Percentiles rank a stretch among this genome's conserved stretches.
Conservation (phyloP, 2,113 vertebrate genomes). For the Perca flavescens region DNA sequence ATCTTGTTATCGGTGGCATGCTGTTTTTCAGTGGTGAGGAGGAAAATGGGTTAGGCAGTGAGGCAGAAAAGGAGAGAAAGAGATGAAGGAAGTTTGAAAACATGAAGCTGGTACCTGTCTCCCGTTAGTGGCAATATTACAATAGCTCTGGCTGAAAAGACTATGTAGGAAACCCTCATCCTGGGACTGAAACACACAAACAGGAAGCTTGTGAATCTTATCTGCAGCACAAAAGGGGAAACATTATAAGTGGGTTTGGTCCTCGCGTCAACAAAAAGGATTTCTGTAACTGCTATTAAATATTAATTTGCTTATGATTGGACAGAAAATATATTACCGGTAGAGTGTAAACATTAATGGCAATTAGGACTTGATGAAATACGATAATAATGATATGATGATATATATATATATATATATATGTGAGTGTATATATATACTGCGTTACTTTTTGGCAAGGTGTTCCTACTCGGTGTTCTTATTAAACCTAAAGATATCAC, state of each 20-base stretch:
- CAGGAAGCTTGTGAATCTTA: background rate
- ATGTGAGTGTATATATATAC: too few species aligned
- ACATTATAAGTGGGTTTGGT: background rate
- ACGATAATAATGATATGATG: background rate
- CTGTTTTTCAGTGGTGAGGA: background rate
- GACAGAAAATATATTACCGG: background rate
- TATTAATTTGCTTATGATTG: background rate
- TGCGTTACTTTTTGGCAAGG: background rate
- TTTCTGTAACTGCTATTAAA: background rate
- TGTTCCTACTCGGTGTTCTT: background rate
- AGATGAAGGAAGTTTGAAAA: background rate
- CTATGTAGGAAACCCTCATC: slow-evolving; percentile 95
- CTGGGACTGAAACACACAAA: slow-evolving; percentile 86
- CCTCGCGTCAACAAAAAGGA: background rate
- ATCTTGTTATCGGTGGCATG: slow-evolving; percentile 9
- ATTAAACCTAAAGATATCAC: slow-evolving; percentile 79
- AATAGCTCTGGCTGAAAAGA: slow-evolving; percentile 90
- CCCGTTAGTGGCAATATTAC: slow-evolving; percentile 92
- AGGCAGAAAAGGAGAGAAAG: background rate
- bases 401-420: too few species aligned
- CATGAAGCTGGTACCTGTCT: slow-evolving; percentile 87
- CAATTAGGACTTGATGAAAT: background rate
- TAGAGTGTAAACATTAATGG: background rate
- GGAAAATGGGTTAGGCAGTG: background rate
- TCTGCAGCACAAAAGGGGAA: background rate